phyloP scores from a whole-genome alignment of 2,113 vertebrate species.

The Phalacrocorax carbo region DNA sequence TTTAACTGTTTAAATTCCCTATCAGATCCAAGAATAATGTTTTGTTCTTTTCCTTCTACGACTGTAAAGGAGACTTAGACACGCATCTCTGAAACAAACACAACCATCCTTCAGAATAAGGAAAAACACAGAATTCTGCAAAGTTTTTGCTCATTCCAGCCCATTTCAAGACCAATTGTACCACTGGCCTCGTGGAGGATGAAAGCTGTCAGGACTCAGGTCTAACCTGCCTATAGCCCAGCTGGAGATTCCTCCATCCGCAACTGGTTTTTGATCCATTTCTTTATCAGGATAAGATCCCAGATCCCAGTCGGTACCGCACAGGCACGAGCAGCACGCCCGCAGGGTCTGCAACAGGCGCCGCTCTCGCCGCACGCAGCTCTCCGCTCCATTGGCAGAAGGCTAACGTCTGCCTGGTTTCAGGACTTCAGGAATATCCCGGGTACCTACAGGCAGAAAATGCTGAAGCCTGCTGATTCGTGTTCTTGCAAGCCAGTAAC shows the following conservation, averaged over 20 bases:
- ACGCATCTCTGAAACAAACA: background rate
- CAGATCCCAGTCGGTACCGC: background rate
- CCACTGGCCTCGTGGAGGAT: accelerated
- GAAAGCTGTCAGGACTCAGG: background rate
- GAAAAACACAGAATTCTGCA: background rate
- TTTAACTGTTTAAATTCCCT: background rate
- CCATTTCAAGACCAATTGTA: background rate
- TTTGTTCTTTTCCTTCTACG: background rate
- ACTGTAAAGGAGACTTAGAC: background rate
- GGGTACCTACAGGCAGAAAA: background rate
- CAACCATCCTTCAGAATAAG: background rate
- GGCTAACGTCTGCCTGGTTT: background rate
- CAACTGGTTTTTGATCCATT: background rate
- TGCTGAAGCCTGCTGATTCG: background rate
- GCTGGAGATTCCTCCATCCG: background rate
- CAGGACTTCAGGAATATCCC: background rate
- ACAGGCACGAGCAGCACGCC: background rate
- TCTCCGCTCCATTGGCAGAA: background rate
- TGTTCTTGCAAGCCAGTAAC: background rate
- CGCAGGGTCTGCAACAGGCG: accelerated
- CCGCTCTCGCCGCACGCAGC: background rate
- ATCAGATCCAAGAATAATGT: background rate
- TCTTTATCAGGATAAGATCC: background rate
- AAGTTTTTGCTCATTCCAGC: background rate
- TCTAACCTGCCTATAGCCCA: background rate